Conservation (phyloP, 1,140 invertebrate species). For the Halesus radiatus region DNA sequence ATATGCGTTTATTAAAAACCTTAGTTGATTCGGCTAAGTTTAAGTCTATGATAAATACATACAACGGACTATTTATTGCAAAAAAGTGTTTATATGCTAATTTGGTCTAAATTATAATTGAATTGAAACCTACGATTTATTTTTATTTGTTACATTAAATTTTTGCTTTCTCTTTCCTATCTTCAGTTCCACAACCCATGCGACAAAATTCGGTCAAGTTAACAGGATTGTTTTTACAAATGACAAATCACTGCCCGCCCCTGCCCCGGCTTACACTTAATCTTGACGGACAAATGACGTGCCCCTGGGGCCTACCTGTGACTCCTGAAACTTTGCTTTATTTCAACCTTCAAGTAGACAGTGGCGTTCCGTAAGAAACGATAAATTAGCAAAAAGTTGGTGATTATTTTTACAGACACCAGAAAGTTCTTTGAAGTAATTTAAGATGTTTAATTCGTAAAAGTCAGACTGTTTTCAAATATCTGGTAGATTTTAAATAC, state of each 20-base stretch:
- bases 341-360: background rate
- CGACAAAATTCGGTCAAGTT: background rate
- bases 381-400: background rate
- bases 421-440: background rate
- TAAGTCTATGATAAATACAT: too few relatives aligned
- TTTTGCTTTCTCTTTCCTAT: background rate
- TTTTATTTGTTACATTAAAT: background rate
- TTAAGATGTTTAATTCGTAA: background rate
- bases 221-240: background rate
- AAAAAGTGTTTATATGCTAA: too few relatives aligned
- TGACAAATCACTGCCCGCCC: constrained; percentile 13
- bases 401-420: background rate
- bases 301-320: constrained; percentile 37
- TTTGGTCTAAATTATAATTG: too few relatives aligned
- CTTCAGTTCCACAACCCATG: too few relatives aligned
- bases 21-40: too few relatives aligned
- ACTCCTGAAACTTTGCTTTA: constrained; percentile 39
- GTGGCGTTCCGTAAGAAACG: background rate
- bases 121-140: too few relatives aligned
- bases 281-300: constrained; percentile 45
- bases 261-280: constrained; percentile 42
- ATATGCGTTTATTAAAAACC: too few relatives aligned
- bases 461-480: background rate
- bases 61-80: too few relatives aligned
- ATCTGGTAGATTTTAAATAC: too few relatives aligned